Percentiles rank a stretch among this genome's conserved stretches.
phyloP scores from a whole-genome alignment of 2,888 invertebrate genomes.

The Beris chalybata region DNA sequence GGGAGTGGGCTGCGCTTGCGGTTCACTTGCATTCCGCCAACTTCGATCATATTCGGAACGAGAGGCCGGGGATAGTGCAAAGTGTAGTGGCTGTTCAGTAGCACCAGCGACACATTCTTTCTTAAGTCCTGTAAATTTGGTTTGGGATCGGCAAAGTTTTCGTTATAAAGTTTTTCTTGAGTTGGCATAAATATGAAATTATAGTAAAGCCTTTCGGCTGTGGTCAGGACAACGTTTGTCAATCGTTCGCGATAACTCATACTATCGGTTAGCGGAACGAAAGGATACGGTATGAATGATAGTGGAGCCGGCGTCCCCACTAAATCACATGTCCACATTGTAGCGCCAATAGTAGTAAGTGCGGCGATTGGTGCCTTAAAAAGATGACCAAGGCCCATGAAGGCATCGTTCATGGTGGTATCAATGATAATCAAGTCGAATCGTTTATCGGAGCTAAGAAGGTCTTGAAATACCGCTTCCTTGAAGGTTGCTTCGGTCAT shows the following conservation, averaged over 20 bases:
- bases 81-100: conserved; percentile 52
- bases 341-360: conserved; percentile 41
- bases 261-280: conserved; percentile 47
- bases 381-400: conserved; percentile 44
- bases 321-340: conserved; percentile 38
- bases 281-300: conserved; percentile 49
- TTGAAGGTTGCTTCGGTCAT: conserved; percentile 43
- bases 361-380: conserved; percentile 20
- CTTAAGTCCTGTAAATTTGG: conserved; percentile 45
- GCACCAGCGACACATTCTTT: conserved; percentile 47
- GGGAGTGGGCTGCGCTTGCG: conserved; percentile 48
- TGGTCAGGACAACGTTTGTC: conserved; percentile 47
- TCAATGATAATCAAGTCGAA: conserved; percentile 51
- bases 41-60: conserved; percentile 54
- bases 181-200: conserved; percentile 47
- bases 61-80: conserved; percentile 51
- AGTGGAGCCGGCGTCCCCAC: conserved; percentile 49
- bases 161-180: conserved; percentile 46
- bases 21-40: conserved; percentile 55
- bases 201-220: conserved; percentile 44
- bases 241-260: conserved; percentile 53
- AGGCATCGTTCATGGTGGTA: conserved; percentile 52
- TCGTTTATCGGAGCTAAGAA: conserved; percentile 39
- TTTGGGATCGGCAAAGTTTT: conserved; percentile 47
- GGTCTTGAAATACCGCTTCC: conserved; percentile 43